Base-by-base conservation (phyloP, 1,140 invertebrate species). In the Agrilus planipennis region DNA sequence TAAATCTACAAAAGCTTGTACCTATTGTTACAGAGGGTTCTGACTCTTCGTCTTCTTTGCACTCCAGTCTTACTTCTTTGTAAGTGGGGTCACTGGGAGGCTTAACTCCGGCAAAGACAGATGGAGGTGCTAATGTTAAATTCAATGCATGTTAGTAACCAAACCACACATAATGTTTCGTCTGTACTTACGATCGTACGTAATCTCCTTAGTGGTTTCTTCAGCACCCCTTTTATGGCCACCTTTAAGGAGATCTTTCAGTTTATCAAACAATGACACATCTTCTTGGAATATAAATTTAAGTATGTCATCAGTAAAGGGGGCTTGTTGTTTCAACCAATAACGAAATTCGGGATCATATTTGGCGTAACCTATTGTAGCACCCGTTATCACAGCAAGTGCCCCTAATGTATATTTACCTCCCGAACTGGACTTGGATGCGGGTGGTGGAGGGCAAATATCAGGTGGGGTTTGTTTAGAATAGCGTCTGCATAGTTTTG, bases 251-350 rank as follows among this genome's bases (percentile, higher is more conserved):
- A 47, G 18, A n/a, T 30, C 32, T 14, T 30, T 18, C 2, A 55
- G 35, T 44, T 53, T 63, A 32, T 63, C 63, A 41, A 65, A 50
- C 42, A 69, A 75, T 2, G 69, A 68, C 25, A 65, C 62, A 47
- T 83, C 76, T 57, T 84, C 81, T 51, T 75, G 69, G 42, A 79
- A 75, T 0, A 79, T 68, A 35, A 81, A 61, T 47, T 74, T 73
- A 29, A 86, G 70, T 11, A 80, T 61, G 12, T 70, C 58, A 47
- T 82, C 76, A 2, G 74, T 71, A 30, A 71, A 76, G 31, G 82
- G 83, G 25, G 73, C 67, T 61, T 79, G 79, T 29, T 71, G 64
- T 51, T 75, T 73, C 3, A 84, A 54, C 52, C 64, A 70, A 51
- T 71, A 69, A 43, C 81, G 68, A 47, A 82, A 76, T 30, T 78